Evolutionary conservation across 1,140 invertebrate genomes (phyloP), one percentile per base, ranked within the genome.

Genomic region (Belonocnema kinseyi): DNA sequence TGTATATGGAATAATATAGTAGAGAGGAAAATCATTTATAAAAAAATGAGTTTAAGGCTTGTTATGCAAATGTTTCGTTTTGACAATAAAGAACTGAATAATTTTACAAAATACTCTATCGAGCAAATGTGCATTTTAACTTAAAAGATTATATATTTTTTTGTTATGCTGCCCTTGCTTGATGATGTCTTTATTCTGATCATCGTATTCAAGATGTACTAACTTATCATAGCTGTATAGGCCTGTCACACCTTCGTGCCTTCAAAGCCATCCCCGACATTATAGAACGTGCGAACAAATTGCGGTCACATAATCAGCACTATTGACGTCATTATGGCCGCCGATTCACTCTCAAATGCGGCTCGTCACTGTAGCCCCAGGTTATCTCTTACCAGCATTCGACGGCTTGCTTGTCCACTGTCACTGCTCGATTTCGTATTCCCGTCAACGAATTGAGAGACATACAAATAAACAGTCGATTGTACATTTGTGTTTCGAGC

Each of bases 251-350:
- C 77, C 73, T 77, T 56, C 76, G 75, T 78, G 77, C 83, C 79
- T 78, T 82, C 81, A 80, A 82, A 84, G 81, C 77, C 79, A 77
- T 75, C 81, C 77, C 76, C 79, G 73, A 75, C 75, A 79, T 76
- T 58, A 74, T 72, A 80, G 75, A 81, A 78, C 72, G 76, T 73
- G 77, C 80, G 77, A 81, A 79, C 75, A 58, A 75, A 75, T 46
- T 83, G 86, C 80, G 84, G 86, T 85, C 84, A 85, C 83, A 89
- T 89, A 89, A 88, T 89, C 88, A 88, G 87, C 85, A 78, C 87
- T 86, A 89, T 89, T 88, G 87, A 88, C 84, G 85, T 79, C 82
- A 88, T 87, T 88, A 87, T 80, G 81, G 79, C 54, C 73, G 53
- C 53, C 80, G 81, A 75, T 56, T 79, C 82, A 82, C 81, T 81